Evolutionary conservation across 2,113 vertebrate species (phyloP).

Genomic region (Dissostichus mawsoni): DNA sequence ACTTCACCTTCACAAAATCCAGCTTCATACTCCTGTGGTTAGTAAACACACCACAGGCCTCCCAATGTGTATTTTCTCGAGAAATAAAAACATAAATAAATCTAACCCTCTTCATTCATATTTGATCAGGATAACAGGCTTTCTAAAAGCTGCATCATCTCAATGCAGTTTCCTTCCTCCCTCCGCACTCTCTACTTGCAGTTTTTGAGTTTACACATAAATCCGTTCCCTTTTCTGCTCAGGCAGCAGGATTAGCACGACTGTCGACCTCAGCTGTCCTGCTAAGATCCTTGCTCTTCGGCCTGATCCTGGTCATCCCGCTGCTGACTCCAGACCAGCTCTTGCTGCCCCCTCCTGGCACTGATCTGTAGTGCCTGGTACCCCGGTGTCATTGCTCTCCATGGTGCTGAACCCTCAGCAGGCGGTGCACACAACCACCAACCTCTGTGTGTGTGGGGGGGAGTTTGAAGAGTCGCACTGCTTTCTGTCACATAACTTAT

Average conservation of each 20-base stretch:
- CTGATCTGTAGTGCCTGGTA: not conserved
- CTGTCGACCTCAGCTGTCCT: slow-evolving; percentile 63
- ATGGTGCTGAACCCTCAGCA: slow-evolving; percentile 67
- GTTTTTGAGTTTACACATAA: slow-evolving; percentile 37
- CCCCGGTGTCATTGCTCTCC: slow-evolving; percentile 63
- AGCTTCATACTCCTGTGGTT: not conserved
- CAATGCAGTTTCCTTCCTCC: slow-evolving; percentile 22
- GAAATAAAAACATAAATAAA: no score
- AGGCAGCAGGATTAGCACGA: slow-evolving; percentile 65
- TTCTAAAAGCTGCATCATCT: slow-evolving; percentile 43
- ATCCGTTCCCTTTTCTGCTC: slow-evolving; percentile 60
- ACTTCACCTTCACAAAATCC: not conserved
- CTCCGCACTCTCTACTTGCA: slow-evolving; percentile 22
- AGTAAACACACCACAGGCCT: slow-evolving; percentile 3
- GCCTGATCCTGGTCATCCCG: slow-evolving; percentile 32
- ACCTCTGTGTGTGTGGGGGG: not conserved
- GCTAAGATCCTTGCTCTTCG: slow-evolving; percentile 48
- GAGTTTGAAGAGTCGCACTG: not conserved
- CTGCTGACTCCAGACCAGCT: slow-evolving; percentile 11
- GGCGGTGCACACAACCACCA: not conserved
- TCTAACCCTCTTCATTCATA: not conserved
- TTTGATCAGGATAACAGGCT: slow-evolving; percentile 4
- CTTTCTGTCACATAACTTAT: not conserved
- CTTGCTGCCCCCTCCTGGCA: slow-evolving; percentile 56
- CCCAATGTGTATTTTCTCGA: not conserved